Conservation (phyloP, 2,888 invertebrate genomes). For the Helleia helle region DNA sequence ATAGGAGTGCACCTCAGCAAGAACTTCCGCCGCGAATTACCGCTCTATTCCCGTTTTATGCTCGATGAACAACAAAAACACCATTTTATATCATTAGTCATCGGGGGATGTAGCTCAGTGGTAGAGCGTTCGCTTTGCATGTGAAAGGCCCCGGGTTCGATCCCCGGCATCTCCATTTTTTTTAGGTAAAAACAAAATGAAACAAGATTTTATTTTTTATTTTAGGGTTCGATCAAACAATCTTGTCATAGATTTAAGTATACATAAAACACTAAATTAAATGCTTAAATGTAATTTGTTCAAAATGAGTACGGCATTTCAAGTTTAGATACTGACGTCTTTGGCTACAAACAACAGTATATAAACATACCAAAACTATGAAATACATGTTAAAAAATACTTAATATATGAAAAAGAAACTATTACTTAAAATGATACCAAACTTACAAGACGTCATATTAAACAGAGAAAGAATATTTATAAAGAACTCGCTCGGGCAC, state of each 20-base stretch:
- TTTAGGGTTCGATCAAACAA: slow-evolving; percentile 19
- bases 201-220: slow-evolving; percentile 15
- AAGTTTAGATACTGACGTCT: not conserved
- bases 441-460: too few species aligned
- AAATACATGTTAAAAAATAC: too few species aligned
- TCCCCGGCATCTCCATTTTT: slow-evolving; percentile 90
- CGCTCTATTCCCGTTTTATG: too few species aligned
- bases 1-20: too few species aligned
- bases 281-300: slow-evolving; percentile 24
- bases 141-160: slow-evolving; percentile 99
- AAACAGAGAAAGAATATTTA: too few species aligned
- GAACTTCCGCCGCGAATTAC: too few species aligned
- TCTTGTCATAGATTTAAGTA: slow-evolving; percentile 12
- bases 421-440: too few species aligned
- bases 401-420: too few species aligned
- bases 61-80: too few species aligned
- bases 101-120: slow-evolving; percentile 95
- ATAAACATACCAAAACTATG: too few species aligned
- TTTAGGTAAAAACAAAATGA: slow-evolving; percentile 18
- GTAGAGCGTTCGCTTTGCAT: slow-evolving; percentile 99
- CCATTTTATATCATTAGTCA: not conserved
- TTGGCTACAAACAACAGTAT: not conserved
- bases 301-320: slow-evolving; percentile 16
- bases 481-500: too few species aligned
- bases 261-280: slow-evolving; percentile 16